A percentile compares a stretch with the other conserved stretches of the same genome.
These are phyloP conservation scores for Sitophilus oryzae DNA, from an alignment of 1,140 invertebrate genomes.

Conservation along the genomic window DNA sequence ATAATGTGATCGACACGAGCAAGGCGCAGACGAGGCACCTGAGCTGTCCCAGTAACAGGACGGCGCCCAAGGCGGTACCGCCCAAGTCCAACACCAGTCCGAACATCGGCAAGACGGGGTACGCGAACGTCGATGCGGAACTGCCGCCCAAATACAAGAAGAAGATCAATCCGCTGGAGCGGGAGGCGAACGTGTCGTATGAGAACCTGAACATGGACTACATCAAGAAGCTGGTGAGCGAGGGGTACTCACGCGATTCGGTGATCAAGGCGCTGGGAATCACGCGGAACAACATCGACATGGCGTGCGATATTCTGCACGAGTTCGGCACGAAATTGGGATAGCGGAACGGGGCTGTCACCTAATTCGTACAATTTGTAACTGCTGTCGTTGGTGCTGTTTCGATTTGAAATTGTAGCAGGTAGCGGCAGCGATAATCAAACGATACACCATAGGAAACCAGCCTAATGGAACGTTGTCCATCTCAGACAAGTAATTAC, in stretches of 20 bases:
- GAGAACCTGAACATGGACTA: constrained; percentile 90
- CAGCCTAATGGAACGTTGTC: too few relatives aligned
- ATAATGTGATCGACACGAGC: constrained; percentile 32
- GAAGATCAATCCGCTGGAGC: constrained; percentile 35
- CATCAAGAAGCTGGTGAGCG: constrained; percentile 77
- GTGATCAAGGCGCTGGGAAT: constrained; percentile 87
- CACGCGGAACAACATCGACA: constrained; percentile 85
- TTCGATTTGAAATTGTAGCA: too few relatives aligned
- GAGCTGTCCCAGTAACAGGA: constrained; percentile 37
- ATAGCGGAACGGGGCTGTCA: constrained; percentile 27
- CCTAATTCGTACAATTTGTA: too few relatives aligned
- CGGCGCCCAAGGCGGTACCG: constrained; percentile 30
- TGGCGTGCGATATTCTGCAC: constrained; percentile 92
- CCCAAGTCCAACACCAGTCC: constrained; percentile 42
- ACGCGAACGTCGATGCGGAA: constrained; percentile 36
- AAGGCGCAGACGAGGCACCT: constrained; percentile 36
- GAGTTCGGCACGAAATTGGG: constrained; percentile 73
- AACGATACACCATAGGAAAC: too few relatives aligned
- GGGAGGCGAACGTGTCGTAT: constrained; percentile 53
- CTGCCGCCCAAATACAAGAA: constrained; percentile 32
- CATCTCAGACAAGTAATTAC: too few relatives aligned
- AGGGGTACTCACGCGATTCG: constrained; percentile 83
- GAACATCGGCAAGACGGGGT: constrained; percentile 33
- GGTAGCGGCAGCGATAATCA: too few relatives aligned
- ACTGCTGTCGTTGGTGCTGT: too few relatives aligned